Evolutionary conservation across 2,113 vertebrate genomes (phyloP), one percentile per base, ranked within the genome.

Genomic region (Ceratotherium simum): DNA sequence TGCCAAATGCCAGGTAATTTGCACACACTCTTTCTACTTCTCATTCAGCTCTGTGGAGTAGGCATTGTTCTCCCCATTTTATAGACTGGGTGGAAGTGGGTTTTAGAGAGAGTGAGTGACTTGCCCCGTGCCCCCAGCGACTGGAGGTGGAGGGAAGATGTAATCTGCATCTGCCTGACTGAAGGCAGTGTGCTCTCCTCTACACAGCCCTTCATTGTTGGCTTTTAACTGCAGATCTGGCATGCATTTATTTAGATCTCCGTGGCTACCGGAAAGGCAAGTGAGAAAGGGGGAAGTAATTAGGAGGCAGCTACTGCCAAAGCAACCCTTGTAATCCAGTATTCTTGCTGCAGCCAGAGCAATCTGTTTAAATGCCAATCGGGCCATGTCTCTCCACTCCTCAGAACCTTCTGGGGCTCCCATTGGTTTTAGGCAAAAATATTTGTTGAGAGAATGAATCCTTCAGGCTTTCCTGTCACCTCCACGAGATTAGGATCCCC

Each of bases 221-320:
- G 62, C 69, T 84, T 96, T 96, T 21, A 80, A 25, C 87, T 73
- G 83, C 8, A 11, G 94, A 95, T 97, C 97, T 64, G 96, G 97
- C 83, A n/a, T 5, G 60, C 87, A 81, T 97, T 98, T 90, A 73
- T 90, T 95, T 46, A 76, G 81, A 96, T 97, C 92, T 97, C 94
- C 2, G 16, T 20, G 73, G 96, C 91, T 80, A 78, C 87, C 4
- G 23, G 97, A 98, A 94, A 96, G 80, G 80, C 95, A 72, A 96
- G 92, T 81, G 92, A 97, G 97, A 97, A 96, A 95, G 96, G 58
- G 65, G 88, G 80, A 97, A 93, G 92, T 69, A 78, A 98, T 95
- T 97, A 90, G 88, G 95, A 94, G 85, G 90, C 80, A 67, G 83
- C 84, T 91, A 78, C 91, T 96, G 95, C 96, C 95, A 95, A 97